Conservation (phyloP, 2,888 invertebrate genomes). For the Maniola hyperantus region DNA sequence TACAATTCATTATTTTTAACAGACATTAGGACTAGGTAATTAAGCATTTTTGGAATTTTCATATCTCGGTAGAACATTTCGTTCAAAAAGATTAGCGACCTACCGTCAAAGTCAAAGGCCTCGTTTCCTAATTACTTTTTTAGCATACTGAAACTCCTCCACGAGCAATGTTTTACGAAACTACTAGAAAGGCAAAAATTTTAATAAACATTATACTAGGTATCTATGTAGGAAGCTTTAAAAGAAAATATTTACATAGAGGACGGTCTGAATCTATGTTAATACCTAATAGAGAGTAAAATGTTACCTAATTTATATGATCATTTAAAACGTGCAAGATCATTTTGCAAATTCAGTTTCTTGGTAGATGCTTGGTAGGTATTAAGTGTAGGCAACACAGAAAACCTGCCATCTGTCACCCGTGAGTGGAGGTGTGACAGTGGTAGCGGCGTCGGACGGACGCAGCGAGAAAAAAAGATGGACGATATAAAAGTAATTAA, state of each 20-base stretch:
- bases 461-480: too few relatives aligned
- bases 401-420: too few relatives aligned
- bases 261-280: too few relatives aligned
- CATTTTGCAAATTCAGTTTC: too few relatives aligned
- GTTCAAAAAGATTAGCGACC: conserved; percentile 20
- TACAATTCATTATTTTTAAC: too few relatives aligned
- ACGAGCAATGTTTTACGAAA: neutral
- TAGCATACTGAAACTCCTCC: conserved; percentile 15
- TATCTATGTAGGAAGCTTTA: neutral
- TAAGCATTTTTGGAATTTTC: conserved; percentile 5
- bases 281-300: neutral
- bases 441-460: too few relatives aligned
- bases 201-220: neutral
- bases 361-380: neutral
- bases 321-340: neutral
- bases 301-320: too few relatives aligned
- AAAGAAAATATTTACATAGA: neutral
- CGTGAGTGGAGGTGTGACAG: too few relatives aligned
- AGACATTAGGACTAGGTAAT: neutral
- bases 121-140: conserved; percentile 28
- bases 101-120: conserved; percentile 21
- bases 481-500: too few relatives aligned
- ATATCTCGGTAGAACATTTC: conserved; percentile 7
- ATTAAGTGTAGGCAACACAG: too few relatives aligned
- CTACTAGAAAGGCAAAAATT: neutral